Base-by-base conservation (phyloP, 2,888 invertebrate species). In the Tipula lateralis region DNA sequence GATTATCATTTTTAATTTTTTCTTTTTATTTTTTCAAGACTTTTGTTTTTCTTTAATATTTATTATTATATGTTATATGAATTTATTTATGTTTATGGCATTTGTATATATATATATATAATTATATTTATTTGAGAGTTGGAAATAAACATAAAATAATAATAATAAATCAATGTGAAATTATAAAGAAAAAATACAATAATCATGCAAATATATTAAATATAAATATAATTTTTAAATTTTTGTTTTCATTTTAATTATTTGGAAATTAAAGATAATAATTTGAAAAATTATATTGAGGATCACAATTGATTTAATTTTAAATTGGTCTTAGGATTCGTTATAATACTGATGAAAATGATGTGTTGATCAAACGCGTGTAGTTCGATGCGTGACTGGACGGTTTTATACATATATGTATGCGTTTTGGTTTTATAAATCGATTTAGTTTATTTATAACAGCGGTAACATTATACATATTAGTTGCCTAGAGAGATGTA, bases 1-100 rank as follows among this genome's bases (percentile, higher is more conserved):
- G 83, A 34, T 83, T 30, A 32, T 83, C 82, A 32, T 83, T 34
- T 32, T 83, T 32, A 32, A 83, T 34, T 83, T 83, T 83, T 83
- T 12, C 12, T 83, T 32, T 83, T 83, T 34, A 83, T 83, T 83
- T 34, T 19, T 16, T 32, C 16, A 32, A 19, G 66, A 66, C 19
- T 66, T 66, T 50, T 50, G 50, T 50, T 19, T 66, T 19, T 44
- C n/a, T 83, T 83, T 83, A 83, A 32, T 83, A 12, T 34, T 34
- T 83, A 34, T 16, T 32, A 16, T 7, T 32, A 16, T 83, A 24
- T 30, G 83, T n/a, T 30, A 6, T 29, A 29, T 12, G 19, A 5
- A 9, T 83, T 83, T 83, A 19, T 34, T 30, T 83, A 83, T 83
- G n/a, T 83, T 32, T 83, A 66, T 66, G 66, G 66, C 9, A 66